Percentiles rank a stretch among this genome's conserved stretches.
These are phyloP conservation scores for Ochotona curzoniae DNA, from an alignment of 2,113 vertebrate genomes.

Conservation along the genomic window DNA sequence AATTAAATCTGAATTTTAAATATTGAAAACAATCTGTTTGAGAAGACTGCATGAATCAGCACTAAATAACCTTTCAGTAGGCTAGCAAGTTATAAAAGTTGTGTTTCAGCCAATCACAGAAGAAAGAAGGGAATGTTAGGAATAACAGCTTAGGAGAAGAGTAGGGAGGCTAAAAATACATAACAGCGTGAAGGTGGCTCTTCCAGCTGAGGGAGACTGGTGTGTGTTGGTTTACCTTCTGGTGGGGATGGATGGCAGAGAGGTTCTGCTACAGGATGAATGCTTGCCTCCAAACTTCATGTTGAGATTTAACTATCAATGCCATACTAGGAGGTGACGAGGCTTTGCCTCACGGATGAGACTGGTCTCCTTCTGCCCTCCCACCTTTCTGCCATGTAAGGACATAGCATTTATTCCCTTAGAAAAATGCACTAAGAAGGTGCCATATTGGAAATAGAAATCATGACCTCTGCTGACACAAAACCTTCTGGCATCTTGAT, in stretches of 20 bases:
- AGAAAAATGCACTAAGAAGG: neutral
- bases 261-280: neutral
- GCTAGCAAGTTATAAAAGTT: neutral
- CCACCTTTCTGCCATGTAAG: no score
- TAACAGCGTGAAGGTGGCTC: neutral
- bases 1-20: conserved; percentile 42
- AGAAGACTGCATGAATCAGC: neutral
- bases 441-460: neutral
- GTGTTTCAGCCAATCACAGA: conserved; percentile 3
- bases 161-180: neutral
- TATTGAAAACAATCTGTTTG: conserved; percentile 37
- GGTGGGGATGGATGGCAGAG: neutral
- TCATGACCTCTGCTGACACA: neutral
- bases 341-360: no score
- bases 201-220: neutral
- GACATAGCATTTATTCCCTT: neutral
- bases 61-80: neutral
- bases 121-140: neutral
- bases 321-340: neutral
- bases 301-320: neutral
- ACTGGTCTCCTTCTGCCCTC: neutral
- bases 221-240: neutral
- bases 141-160: neutral
- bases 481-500: neutral
- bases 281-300: neutral